Conservation (phyloP, 1,140 invertebrate genomes). For the Ceratitis capitata region DNA sequence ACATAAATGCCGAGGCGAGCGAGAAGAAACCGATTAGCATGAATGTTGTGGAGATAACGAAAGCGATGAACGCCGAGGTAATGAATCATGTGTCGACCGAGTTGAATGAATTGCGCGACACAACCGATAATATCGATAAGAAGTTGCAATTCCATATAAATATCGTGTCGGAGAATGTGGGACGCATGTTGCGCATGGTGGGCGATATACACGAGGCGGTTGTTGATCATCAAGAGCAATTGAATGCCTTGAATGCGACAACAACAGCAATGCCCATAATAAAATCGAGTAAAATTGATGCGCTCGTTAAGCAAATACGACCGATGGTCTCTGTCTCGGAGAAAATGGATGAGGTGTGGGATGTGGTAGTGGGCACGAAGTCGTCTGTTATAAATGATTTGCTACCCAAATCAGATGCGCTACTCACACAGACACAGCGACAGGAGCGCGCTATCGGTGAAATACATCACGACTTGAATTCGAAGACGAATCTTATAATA, state of each 20-base stretch:
- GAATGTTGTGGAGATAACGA: constrained; percentile 81
- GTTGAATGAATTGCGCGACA: constrained; percentile 77
- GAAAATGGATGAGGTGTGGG: constrained; percentile 91
- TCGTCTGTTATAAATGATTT: constrained; percentile 84
- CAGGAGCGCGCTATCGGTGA: constrained; percentile 88
- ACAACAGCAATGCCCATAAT: constrained; percentile 68
- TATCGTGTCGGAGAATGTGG: constrained; percentile 81
- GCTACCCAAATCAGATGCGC: constrained; percentile 84
- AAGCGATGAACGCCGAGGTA: constrained; percentile 79
- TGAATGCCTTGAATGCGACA: constrained; percentile 63
- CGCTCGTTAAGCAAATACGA: constrained; percentile 78
- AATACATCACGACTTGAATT: constrained; percentile 83
- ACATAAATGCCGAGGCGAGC: constrained; percentile 84
- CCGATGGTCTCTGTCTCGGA: constrained; percentile 85
- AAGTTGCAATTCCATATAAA: constrained; percentile 87
- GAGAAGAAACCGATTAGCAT: constrained; percentile 85
- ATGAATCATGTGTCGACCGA: constrained; percentile 79
- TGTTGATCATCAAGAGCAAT: constrained; percentile 72
- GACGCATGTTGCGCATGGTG: constrained; percentile 79
- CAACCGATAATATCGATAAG: constrained; percentile 80
- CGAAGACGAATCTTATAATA: constrained; percentile 87
- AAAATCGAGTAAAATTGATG: constrained; percentile 80
- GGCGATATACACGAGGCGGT: constrained; percentile 83
- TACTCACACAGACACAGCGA: constrained; percentile 84
- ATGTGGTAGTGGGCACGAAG: constrained; percentile 86